Conservation (phyloP, 2,797 vertebrate genomes). For the Potorous gilbertii region DNA sequence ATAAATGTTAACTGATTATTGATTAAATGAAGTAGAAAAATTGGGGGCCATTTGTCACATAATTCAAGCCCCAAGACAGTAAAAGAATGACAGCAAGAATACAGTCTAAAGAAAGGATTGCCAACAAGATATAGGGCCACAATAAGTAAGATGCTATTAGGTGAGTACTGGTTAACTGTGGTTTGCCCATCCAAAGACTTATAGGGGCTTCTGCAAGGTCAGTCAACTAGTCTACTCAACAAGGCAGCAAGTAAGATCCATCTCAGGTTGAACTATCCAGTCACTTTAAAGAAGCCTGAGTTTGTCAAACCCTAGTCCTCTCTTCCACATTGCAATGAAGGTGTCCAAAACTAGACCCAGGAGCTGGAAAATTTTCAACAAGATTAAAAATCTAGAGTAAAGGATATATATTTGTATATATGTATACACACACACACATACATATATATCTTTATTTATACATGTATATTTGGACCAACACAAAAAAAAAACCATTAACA, state of each 20-base stretch:
- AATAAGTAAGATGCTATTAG: neutral
- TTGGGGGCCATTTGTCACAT: neutral
- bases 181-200: neutral
- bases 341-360: neutral
- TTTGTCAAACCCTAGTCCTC: neutral
- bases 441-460: neutral
- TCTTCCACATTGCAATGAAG: neutral
- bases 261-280: conserved; percentile 10
- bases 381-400: neutral
- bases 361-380: neutral
- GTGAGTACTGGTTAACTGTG: neutral
- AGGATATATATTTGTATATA: neutral
- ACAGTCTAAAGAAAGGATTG: neutral
- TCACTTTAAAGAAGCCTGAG: neutral
- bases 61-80: neutral
- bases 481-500: neutral
- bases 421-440: too few relatives aligned
- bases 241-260: neutral
- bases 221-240: neutral
- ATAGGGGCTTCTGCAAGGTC: neutral
- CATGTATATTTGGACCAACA: neutral
- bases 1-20: neutral
- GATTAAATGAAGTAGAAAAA: too few relatives aligned
- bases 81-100: neutral
- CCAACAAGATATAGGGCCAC: neutral